Evolutionary conservation across 1,140 invertebrate species (phyloP).

Genomic region (Brachionus asplanchnoidis): DNA sequence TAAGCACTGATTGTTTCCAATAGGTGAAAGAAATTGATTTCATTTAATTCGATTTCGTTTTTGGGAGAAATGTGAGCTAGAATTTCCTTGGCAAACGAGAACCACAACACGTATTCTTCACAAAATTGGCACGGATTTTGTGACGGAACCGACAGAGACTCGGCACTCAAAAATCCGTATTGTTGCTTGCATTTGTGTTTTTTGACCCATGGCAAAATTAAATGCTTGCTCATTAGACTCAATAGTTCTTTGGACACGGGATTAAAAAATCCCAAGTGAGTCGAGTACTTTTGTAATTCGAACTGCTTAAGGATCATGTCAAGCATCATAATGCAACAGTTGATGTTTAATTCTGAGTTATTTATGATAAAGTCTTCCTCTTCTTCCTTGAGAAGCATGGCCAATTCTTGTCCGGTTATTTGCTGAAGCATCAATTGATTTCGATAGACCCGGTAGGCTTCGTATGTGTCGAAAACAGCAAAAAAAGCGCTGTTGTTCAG

Average conservation of each 20-base stretch:
- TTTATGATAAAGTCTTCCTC: conserved; percentile 43
- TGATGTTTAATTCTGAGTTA: conserved; percentile 22
- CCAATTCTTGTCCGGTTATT: conserved; percentile 41
- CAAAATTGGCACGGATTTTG: conserved; percentile 32
- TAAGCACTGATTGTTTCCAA: background rate
- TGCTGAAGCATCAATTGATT: conserved; percentile 42
- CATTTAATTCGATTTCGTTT: conserved; percentile 25
- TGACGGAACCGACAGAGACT: background rate
- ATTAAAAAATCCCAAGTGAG: conserved; percentile 28
- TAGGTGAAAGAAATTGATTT: conserved; percentile 16
- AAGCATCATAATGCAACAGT: conserved; percentile 41
- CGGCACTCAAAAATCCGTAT: conserved; percentile 6
- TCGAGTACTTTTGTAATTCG: conserved; percentile 6
- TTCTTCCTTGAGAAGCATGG: conserved; percentile 36
- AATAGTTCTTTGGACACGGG: conserved; percentile 34
- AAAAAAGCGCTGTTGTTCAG: conserved; percentile 14
- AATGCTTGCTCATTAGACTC: conserved; percentile 32
- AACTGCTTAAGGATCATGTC: conserved; percentile 28
- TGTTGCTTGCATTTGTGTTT: conserved; percentile 29
- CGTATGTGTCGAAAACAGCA: conserved; percentile 42
- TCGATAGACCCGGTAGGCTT: conserved; percentile 37
- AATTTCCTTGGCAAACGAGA: conserved; percentile 31
- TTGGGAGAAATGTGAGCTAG: conserved; percentile 29
- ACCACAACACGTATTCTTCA: conserved; percentile 41
- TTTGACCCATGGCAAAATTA: conserved; percentile 39